A percentile compares a stretch with the other conserved stretches of the same genome.
Conservation (phyloP, 2,888 invertebrate genomes). For the Punctoribates punctum region DNA sequence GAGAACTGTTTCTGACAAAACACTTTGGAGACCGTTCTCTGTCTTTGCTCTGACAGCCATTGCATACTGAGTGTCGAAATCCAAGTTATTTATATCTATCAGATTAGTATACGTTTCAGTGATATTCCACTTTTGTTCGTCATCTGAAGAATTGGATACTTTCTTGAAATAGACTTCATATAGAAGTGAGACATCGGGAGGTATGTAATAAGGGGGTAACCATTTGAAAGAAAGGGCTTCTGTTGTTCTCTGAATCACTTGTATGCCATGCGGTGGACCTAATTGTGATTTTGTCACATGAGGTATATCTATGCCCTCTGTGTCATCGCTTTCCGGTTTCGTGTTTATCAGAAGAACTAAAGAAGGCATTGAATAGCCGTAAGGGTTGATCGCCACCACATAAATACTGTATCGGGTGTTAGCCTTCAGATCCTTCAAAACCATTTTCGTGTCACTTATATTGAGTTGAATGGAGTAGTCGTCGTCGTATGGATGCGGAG, state of each 20-base stretch:
- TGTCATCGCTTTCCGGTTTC: slow-evolving; percentile 53
- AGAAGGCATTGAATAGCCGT: slow-evolving; percentile 75
- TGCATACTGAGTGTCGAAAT: slow-evolving; percentile 65
- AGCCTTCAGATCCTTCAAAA: slow-evolving; percentile 63
- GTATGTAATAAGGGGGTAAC: slow-evolving; percentile 65
- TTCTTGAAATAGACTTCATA: slow-evolving; percentile 57
- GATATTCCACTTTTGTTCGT: slow-evolving; percentile 56
- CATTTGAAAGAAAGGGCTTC: slow-evolving; percentile 76
- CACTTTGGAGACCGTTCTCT: slow-evolving; percentile 61
- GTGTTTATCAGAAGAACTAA: slow-evolving; percentile 72
- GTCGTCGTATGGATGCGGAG: slow-evolving; percentile 43
- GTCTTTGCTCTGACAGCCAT: slow-evolving; percentile 41
- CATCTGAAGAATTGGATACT: slow-evolving; percentile 12
- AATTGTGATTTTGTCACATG: slow-evolving; percentile 41
- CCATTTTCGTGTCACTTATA: slow-evolving; percentile 43
- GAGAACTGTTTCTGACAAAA: slow-evolving; percentile 74
- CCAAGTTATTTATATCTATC: slow-evolving; percentile 66
- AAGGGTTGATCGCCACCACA: slow-evolving; percentile 70
- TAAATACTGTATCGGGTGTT: slow-evolving; percentile 73
- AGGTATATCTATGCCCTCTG: background rate
- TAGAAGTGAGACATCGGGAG: slow-evolving; percentile 48
- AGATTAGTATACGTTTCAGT: slow-evolving; percentile 64
- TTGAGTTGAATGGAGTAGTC: slow-evolving; percentile 44
- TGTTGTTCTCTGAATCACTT: slow-evolving; percentile 73
- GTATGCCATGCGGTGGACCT: slow-evolving; percentile 74